Base-by-base conservation (phyloP, 2,888 invertebrate genomes). In the Dione juno region DNA sequence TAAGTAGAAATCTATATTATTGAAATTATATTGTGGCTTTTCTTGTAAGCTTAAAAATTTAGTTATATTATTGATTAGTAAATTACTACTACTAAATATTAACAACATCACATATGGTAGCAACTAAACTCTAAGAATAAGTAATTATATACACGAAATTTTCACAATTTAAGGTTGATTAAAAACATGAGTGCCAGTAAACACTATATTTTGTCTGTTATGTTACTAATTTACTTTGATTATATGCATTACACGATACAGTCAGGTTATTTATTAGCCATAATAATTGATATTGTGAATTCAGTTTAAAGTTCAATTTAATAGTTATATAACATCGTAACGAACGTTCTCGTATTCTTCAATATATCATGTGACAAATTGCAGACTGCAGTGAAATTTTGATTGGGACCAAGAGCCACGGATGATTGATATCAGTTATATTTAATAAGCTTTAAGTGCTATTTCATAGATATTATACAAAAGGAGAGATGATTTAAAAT, bases 351-450 rank as follows among this genome's bases (percentile, higher is more conserved):
- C 66, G 54, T 48, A 58, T 57, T 64, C 21, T 43, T 57, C 72
- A 58, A 71, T 72, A 74, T 70, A 74, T 74, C 72, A 72, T 65
- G 63, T 66, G 70, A 74, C 70, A 72, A 72, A 74, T 70, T 66
- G 67, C 54, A 68, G 52, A 68, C 43, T 59, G 28, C 53, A 48
- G 61, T 43, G 52, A 63, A 72, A 70, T 48, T 59, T 72, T 70
- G 70, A 73, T 70, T 63, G 70, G 48, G 65, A 40, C 35, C 41
- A 43, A 54, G 65, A 65, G 48, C 52, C 52, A 58, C n/a, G 48
- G 48, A 45, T 73, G 59, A 67, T 66, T 53, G 59, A 68, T 68
- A 61, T 63, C 53, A 54, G 41, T 43, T 53, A 63, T 61, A 43
- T 61, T 67, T 53, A 68, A 68, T 43, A 61, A 40, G 21, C 52